Percentiles rank a stretch among this genome's conserved stretches.
Conservation (phyloP, 2,888 invertebrate genomes). For the Myopa tessellatipennis region DNA sequence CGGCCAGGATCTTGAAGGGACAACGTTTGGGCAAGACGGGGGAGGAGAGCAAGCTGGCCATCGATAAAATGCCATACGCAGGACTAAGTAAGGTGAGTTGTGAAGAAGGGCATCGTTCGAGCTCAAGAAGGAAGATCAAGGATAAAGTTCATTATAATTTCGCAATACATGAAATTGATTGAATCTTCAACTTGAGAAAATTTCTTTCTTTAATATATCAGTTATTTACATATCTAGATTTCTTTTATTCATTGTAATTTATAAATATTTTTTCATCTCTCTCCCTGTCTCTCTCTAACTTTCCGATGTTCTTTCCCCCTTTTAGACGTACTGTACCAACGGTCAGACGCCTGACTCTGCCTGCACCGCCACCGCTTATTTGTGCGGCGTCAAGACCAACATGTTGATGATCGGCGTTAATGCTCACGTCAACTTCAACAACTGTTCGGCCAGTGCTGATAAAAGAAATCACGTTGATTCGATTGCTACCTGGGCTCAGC, state of each 20-base stretch:
- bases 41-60: slow-evolving; percentile 73
- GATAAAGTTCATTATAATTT: not conserved
- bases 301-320: not conserved
- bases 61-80: slow-evolving; percentile 74
- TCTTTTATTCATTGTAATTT: no score
- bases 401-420: slow-evolving; percentile 77
- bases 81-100: slow-evolving; percentile 74
- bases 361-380: slow-evolving; percentile 68
- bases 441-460: slow-evolving; percentile 74
- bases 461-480: slow-evolving; percentile 73
- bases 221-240: no score
- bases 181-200: not conserved
- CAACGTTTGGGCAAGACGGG: slow-evolving; percentile 71
- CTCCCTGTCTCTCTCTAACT: not conserved
- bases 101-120: not conserved
- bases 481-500: slow-evolving; percentile 77
- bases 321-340: slow-evolving; percentile 74
- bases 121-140: not conserved
- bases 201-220: not conserved
- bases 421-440: slow-evolving; percentile 73
- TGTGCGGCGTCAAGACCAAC: slow-evolving; percentile 78
- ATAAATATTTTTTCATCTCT: no score
- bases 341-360: slow-evolving; percentile 81
- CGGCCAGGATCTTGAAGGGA: slow-evolving; percentile 75
- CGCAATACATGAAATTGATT: no score